Percentiles rank a stretch among this genome's conserved stretches.
These are phyloP conservation scores for Albula glossodonta DNA, from an alignment of 2,113 vertebrate genomes.

Conservation along the genomic window DNA sequence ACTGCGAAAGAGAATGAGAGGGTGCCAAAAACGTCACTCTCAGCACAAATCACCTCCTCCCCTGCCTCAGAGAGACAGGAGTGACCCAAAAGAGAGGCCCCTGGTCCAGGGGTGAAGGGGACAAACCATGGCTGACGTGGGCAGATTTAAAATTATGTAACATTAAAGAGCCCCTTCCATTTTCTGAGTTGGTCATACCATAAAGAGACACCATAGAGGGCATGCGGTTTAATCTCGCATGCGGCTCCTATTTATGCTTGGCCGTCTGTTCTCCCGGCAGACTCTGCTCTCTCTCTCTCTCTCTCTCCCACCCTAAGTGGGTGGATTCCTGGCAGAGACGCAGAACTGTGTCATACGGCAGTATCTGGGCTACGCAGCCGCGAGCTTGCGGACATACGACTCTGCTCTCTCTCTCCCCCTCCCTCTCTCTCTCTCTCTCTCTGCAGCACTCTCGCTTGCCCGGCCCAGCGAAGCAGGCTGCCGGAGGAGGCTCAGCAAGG, in stretches of 20 bases:
- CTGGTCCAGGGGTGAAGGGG: neutral
- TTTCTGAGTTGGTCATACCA: neutral
- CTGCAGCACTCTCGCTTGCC: neutral
- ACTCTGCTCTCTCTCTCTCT: neutral
- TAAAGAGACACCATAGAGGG: neutral
- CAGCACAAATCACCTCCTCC: neutral
- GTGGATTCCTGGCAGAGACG: neutral
- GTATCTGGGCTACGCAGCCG: neutral
- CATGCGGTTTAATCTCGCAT: neutral
- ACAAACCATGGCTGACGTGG: neutral
- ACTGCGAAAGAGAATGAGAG: too few relatives aligned
- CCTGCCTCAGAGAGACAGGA: neutral
- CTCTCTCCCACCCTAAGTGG: neutral
- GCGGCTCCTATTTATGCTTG: neutral
- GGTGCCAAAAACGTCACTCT: too few relatives aligned
- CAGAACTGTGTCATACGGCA: neutral
- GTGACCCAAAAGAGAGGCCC: neutral
- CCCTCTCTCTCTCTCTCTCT: neutral
- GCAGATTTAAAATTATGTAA: neutral
- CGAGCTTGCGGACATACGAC: neutral
- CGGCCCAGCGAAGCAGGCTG: neutral
- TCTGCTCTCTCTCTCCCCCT: neutral
- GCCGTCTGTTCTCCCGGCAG: neutral
- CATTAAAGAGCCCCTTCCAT: neutral
- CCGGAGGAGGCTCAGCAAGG: neutral